Evolutionary conservation across 1,140 invertebrate genomes (phyloP).

Genomic region (Fragariocoptes setiger): DNA sequence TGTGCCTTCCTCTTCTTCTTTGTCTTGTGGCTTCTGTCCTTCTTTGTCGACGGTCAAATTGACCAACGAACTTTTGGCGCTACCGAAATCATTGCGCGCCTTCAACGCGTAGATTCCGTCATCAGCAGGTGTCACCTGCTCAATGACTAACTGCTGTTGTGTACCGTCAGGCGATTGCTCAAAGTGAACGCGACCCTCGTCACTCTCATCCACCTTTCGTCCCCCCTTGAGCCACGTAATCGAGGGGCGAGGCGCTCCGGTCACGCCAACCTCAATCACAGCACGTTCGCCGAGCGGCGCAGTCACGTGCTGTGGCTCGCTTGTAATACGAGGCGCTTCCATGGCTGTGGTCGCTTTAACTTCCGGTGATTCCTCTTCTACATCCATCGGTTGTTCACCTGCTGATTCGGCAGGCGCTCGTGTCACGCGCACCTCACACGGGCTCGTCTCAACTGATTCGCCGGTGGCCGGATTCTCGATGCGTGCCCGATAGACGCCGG

Average conservation of each 20-base stretch:
- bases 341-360: no score
- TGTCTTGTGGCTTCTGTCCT: constrained; percentile 6
- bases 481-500: no score
- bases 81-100: constrained; percentile 9
- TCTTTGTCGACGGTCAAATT: background rate
- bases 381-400: no score
- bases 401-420: no score
- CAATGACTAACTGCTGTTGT: constrained; percentile 7
- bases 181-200: constrained; percentile 2
- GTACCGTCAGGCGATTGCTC: constrained; percentile 3
- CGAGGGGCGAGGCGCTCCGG: constrained; percentile 1
- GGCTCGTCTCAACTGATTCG: no score
- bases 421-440: no score
- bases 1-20: constrained; percentile 1
- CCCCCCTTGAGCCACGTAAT: constrained; percentile 10
- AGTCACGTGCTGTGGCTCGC: background rate
- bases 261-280: constrained; percentile 6
- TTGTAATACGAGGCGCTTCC: background rate
- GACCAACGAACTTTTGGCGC: background rate
- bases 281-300: constrained; percentile 1
- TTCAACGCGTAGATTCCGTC: constrained; percentile 7
- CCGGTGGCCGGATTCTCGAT: no score
- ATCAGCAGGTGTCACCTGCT: constrained; percentile 7
- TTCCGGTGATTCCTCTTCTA: no score
- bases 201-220: background rate